phyloP scores from a whole-genome alignment of 2,113 vertebrate species.

The Thymallus thymallus region DNA sequence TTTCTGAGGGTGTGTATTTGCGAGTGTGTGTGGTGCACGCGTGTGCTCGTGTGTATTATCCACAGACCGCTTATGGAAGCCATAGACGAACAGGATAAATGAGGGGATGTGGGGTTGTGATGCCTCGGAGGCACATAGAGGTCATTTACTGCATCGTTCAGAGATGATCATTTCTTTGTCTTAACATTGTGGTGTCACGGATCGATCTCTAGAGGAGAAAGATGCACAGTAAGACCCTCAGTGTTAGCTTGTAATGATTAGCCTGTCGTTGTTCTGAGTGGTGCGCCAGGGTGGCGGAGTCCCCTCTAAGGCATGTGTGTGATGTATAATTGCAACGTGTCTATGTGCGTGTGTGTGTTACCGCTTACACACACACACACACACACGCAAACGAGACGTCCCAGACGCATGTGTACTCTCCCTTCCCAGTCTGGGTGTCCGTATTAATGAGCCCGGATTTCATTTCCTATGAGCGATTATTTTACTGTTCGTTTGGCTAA shows the following conservation, averaged over 20 bases:
- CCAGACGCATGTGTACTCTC: neutral
- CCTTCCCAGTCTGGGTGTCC: slow-evolving; percentile 79
- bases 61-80: neutral
- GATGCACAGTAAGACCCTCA: slow-evolving; percentile 18
- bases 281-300: slow-evolving; percentile 36
- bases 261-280: slow-evolving; percentile 45
- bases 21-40: neutral
- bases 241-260: slow-evolving; percentile 33
- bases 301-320: slow-evolving; percentile 33
- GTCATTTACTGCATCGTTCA: slow-evolving; percentile 2
- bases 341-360: neutral
- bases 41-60: neutral
- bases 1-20: neutral
- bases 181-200: slow-evolving; percentile 7
- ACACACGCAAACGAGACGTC: neutral
- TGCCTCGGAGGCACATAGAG: neutral
- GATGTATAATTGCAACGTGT: slow-evolving; percentile 11
- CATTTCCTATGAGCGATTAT: slow-evolving; percentile 98
- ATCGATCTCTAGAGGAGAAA: slow-evolving; percentile 1
- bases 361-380: neutral
- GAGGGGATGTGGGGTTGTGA: neutral
- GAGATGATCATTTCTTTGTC: neutral
- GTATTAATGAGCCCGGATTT: slow-evolving; percentile 98
- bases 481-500: slow-evolving; percentile 96
- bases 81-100: neutral